Evolutionary conservation across 1,140 invertebrate genomes (phyloP).

Genomic region (Bombus confusus): DNA sequence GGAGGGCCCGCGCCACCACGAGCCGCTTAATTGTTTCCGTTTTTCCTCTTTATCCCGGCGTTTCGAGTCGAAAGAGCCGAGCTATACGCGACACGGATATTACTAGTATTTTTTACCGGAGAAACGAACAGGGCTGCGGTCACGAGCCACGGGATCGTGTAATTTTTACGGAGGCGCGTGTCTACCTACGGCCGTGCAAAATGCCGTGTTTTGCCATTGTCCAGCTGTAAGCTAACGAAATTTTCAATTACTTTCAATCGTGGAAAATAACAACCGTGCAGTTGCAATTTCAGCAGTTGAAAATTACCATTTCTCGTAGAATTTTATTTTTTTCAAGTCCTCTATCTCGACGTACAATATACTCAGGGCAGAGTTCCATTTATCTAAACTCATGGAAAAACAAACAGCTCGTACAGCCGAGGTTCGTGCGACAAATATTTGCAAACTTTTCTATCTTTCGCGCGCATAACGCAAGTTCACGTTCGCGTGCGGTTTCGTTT

Average conservation of each 20-base stretch:
- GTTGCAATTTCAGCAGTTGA: neutral
- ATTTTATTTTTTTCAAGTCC: neutral
- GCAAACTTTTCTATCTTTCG: too few species aligned
- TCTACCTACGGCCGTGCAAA: neutral
- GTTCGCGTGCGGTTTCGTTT: too few species aligned
- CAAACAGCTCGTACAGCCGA: neutral
- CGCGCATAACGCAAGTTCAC: too few species aligned
- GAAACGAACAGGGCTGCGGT: neutral
- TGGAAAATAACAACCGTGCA: neutral
- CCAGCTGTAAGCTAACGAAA: neutral
- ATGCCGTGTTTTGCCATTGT: neutral
- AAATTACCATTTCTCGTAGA: too few species aligned
- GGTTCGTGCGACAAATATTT: too few species aligned
- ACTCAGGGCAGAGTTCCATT: neutral
- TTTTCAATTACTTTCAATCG: neutral
- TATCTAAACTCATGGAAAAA: neutral
- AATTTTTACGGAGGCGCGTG: neutral
- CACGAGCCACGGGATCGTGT: neutral
- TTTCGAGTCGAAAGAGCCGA: neutral
- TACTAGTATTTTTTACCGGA: neutral
- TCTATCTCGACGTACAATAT: too few species aligned
- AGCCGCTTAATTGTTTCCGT: slow-evolving; percentile 59
- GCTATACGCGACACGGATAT: slow-evolving; percentile 6
- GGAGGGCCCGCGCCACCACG: slow-evolving; percentile 36
- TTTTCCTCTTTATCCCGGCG: slow-evolving; percentile 12